Evolutionary conservation across 2,797 vertebrate genomes (phyloP).

Genomic region (Kryptopterus vitreolus): DNA sequence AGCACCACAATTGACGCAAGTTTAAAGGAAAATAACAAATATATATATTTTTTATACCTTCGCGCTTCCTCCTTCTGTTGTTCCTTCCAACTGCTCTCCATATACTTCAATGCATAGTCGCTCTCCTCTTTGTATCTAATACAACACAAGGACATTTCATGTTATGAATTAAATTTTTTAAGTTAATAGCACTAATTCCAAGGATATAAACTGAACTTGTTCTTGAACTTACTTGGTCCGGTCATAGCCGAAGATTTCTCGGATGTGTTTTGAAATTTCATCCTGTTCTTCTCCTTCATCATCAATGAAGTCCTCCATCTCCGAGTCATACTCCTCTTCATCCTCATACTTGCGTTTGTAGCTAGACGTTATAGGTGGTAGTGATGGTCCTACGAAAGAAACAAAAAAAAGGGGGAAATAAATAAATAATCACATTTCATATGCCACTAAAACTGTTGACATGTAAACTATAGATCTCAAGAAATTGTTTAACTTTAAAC

Average conservation of each 20-base stretch:
- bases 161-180: background rate
- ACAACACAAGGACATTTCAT: slow-evolving; percentile 1
- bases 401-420: background rate
- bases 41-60: slow-evolving; percentile 83
- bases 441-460: background rate
- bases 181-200: background rate
- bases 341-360: slow-evolving; percentile 89
- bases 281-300: slow-evolving; percentile 86
- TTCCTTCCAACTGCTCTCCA: slow-evolving; percentile 98
- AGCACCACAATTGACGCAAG: too few species aligned
- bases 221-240: slow-evolving; percentile 73
- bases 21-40: too few species aligned
- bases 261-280: slow-evolving; percentile 93
- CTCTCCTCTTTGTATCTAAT: slow-evolving; percentile 96
- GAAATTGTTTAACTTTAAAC: too few species aligned
- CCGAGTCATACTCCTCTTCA: slow-evolving; percentile 89
- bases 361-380: slow-evolving; percentile 79
- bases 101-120: slow-evolving; percentile 95
- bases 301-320: slow-evolving; percentile 99
- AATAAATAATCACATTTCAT: background rate
- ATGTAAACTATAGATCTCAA: background rate
- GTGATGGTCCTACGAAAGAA: slow-evolving; percentile 64
- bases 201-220: background rate
- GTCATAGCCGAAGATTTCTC: slow-evolving; percentile 97
- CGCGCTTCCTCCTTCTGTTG: slow-evolving; percentile 95